Conservation (phyloP, 2,888 invertebrate species). For the Stenoptilia bipunctidactyla region DNA sequence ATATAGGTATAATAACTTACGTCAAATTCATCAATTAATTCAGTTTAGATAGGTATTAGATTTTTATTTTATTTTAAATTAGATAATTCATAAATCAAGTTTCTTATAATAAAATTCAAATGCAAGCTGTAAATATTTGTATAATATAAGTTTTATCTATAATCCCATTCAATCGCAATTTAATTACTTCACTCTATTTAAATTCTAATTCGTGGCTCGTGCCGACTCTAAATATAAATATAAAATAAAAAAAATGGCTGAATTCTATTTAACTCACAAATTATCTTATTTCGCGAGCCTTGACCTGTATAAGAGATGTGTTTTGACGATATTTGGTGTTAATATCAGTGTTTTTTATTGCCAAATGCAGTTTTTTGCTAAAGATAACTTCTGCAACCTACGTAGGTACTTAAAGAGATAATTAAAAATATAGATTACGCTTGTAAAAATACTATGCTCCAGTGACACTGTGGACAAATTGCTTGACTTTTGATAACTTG, state of each 20-base stretch:
- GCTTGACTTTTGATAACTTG: constrained; percentile 38
- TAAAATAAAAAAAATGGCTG: background rate
- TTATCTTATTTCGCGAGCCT: background rate
- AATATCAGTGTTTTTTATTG: constrained; percentile 10
- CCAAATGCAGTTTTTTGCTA: constrained; percentile 37
- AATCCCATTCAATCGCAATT: no score
- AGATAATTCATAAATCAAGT: no score
- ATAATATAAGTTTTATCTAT: no score
- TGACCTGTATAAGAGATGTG: background rate
- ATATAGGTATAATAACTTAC: no score
- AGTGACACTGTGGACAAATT: constrained; percentile 45
- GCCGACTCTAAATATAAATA: background rate
- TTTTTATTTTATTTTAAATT: no score
- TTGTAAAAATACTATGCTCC: constrained; percentile 25
- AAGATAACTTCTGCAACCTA: constrained; percentile 52
- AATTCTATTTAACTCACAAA: background rate
- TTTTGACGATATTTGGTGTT: background rate
- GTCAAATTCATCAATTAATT: no score
- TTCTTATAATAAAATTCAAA: no score
- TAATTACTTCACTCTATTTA: background rate
- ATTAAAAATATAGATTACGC: constrained; percentile 19
- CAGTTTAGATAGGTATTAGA: no score
- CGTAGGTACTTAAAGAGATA: no score
- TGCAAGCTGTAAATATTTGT: no score
- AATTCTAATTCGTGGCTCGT: background rate